Evolutionary conservation across 2,888 invertebrate species (phyloP).

Genomic region (Erebia palarica): DNA sequence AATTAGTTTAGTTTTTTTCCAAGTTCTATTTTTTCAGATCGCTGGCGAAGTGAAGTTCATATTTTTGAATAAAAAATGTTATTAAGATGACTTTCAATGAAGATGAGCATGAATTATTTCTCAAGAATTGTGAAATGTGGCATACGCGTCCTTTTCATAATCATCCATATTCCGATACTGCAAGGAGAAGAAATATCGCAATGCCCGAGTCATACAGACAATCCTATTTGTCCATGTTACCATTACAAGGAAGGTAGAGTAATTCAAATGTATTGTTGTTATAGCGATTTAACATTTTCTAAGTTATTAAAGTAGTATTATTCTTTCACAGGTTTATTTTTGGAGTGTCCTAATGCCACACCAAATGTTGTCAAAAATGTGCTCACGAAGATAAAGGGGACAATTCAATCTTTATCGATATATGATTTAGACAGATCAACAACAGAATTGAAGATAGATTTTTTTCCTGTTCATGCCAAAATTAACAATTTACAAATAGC

Average conservation of each 20-base stretch:
- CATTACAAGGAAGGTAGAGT: slow-evolving; percentile 91
- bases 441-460: slow-evolving; percentile 87
- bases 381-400: slow-evolving; percentile 85
- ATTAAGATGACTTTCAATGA: slow-evolving; percentile 70
- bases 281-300: background rate
- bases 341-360: slow-evolving; percentile 94
- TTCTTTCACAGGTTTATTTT: slow-evolving; percentile 85
- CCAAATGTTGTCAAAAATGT: slow-evolving; percentile 88
- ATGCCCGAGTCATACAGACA: slow-evolving; percentile 89
- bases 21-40: slow-evolving; percentile 38
- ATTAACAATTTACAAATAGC: slow-evolving; percentile 90
- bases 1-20: background rate
- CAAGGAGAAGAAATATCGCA: slow-evolving; percentile 81
- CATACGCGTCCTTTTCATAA: slow-evolving; percentile 81
- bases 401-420: slow-evolving; percentile 92
- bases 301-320: background rate
- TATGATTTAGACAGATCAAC: slow-evolving; percentile 93
- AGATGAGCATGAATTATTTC: slow-evolving; percentile 69
- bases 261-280: background rate
- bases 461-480: slow-evolving; percentile 87
- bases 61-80: slow-evolving; percentile 70
- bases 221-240: slow-evolving; percentile 94
- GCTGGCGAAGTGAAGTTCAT: slow-evolving; percentile 38
- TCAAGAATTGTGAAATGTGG: slow-evolving; percentile 70
- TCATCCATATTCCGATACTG: slow-evolving; percentile 76